Evolutionary conservation across 2,113 vertebrate species (phyloP), one percentile per base, ranked within the genome.

Genomic region (Amblyornis subalaris): DNA sequence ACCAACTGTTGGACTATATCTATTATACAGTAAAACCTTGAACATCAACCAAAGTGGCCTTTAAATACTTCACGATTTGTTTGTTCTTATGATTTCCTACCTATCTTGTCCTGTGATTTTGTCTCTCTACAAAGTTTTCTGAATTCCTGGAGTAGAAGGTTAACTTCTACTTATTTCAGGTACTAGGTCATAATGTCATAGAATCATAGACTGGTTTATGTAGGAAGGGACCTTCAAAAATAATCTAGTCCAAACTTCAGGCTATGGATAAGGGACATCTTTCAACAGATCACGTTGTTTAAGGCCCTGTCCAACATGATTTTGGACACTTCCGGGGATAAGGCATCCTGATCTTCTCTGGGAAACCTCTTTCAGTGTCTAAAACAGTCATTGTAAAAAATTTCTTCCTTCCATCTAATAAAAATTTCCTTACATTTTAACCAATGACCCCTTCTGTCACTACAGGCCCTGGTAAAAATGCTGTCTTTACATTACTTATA

Each of bases 121-220:
- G 5, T 67, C 22, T 47, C 14, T 78, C 21, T 58, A 31, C 6
- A 45, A 69, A 57, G 18, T 57, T 70, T 77, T 62, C 36, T 73
- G 29, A 69, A 65, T 58, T 86, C 8, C n/a, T 66, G 2, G 18
- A 74, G 23, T 33, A 70, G n/a, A 70, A 42, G 1, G 2, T 38
- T 69, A 55, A 29, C 6, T 50, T 54, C 13, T 42, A 25, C 1
- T 6, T 65, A 48, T 64, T 88, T 53, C 29, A 79, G 74, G 62
- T 33, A 38, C 2, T n/a, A 72, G 42, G 6, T 53, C 50, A 47
- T 19, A 51, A 21, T 36, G 14, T 54, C 29, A 73, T 20, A 54
- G 70, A 61, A 35, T 51, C 1, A 1, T 47, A 33, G n/a, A 62
- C 12, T 28, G 26, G 13, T 28, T 76, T 58, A 31, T 0, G 0